Percentiles rank a stretch among this genome's conserved stretches.
Evolutionary conservation across 2,888 invertebrate genomes (phyloP).

Genomic region (Lobophora halterata): DNA sequence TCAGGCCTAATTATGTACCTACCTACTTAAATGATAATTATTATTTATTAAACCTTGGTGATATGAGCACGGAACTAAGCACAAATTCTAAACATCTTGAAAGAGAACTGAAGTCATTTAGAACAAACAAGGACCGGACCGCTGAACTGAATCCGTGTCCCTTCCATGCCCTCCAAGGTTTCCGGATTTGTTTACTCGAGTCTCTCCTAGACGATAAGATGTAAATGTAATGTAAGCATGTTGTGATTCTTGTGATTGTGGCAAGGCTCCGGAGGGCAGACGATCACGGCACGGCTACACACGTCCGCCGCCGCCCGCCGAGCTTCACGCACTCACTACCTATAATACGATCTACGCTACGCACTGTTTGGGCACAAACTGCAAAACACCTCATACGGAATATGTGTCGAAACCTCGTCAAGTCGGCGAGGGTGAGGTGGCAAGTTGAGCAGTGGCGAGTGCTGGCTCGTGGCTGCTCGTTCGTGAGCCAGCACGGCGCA

Average conservation of each 20-base stretch:
- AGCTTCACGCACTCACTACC: slow-evolving; percentile 2
- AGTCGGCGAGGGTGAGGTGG: too few species aligned
- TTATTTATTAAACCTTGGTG: too few species aligned
- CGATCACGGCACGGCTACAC: slow-evolving; percentile 6
- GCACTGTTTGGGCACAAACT: too few species aligned
- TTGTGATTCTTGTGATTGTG: slow-evolving; percentile 26
- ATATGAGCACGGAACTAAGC: slow-evolving; percentile 1
- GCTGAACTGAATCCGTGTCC: not conserved
- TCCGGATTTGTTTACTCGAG: slow-evolving; percentile 9
- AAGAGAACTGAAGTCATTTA: too few species aligned
- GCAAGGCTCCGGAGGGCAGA: slow-evolving; percentile 12
- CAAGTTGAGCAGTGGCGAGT: too few species aligned
- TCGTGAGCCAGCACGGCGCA: not conserved
- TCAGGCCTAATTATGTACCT: too few species aligned
- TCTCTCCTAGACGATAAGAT: slow-evolving; percentile 16
- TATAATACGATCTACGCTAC: too few species aligned
- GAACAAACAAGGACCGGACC: not conserved
- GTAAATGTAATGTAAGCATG: slow-evolving; percentile 17
- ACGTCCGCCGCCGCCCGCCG: slow-evolving; percentile 3
- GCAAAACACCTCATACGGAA: too few species aligned
- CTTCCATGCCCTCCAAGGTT: slow-evolving; percentile 14
- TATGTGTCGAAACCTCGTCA: too few species aligned
- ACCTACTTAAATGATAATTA: too few species aligned
- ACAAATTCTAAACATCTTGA: too few species aligned
- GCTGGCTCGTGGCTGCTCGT: too few species aligned